Evolutionary conservation across 2,888 invertebrate species (phyloP).

Genomic region (Gymnosoma rotundatum): DNA sequence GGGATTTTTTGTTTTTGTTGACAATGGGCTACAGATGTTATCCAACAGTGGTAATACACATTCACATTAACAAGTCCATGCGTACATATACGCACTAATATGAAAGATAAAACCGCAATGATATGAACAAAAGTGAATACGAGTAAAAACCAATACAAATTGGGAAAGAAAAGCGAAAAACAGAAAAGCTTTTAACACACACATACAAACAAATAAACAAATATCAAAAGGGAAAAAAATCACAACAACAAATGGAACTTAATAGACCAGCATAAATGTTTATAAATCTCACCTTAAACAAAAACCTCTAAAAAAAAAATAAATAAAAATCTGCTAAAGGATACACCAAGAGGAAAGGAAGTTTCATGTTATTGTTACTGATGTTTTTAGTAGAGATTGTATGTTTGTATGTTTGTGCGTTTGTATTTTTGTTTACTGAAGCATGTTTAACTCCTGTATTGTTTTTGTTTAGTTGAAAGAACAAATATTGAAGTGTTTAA

Average conservation of each 20-base stretch:
- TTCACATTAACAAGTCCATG: not conserved
- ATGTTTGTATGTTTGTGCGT: not conserved
- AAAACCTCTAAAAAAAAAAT: conserved; percentile 18
- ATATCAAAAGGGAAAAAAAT: not conserved
- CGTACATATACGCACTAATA: conserved; percentile 3
- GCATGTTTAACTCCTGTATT: conserved; percentile 24
- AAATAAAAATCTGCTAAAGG: conserved; percentile 5
- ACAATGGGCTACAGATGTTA: conserved; percentile 50
- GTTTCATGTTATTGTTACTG: not conserved
- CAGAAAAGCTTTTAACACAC: conserved; percentile 35
- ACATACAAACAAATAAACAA: conserved; percentile 27
- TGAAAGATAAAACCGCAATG: conserved; percentile 64
- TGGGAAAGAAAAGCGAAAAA: conserved; percentile 23
- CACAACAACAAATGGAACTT: conserved; percentile 42
- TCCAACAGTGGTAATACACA: conserved; percentile 35
- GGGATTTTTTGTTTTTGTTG: not conserved
- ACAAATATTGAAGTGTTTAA: conserved; percentile 62
- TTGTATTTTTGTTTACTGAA: conserved; percentile 25
- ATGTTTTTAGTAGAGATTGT: conserved; percentile 21
- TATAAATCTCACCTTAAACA: conserved; percentile 66
- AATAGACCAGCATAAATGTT: conserved; percentile 65
- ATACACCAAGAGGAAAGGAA: conserved; percentile 12
- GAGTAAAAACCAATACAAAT: conserved; percentile 35
- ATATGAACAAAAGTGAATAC: conserved; percentile 39
- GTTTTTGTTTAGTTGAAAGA: conserved; percentile 26